These are phyloP conservation scores for Microplitis deprimator DNA, from an alignment of 2,888 invertebrate genomes.

Conservation along the genomic window DNA sequence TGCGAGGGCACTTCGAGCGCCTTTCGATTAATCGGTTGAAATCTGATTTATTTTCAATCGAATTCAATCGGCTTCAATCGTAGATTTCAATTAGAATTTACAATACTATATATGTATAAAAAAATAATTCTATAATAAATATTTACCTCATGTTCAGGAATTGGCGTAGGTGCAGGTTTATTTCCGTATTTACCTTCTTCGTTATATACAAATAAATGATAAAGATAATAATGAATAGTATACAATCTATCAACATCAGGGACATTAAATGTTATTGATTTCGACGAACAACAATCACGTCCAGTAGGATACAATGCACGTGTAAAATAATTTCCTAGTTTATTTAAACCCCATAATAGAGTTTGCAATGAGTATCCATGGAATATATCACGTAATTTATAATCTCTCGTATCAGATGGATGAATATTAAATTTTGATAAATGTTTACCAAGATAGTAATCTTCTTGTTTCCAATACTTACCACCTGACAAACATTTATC, in stretches of 20 bases:
- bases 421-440: slow-evolving; percentile 72
- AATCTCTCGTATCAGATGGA: slow-evolving; percentile 74
- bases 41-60: too few relatives aligned
- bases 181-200: slow-evolving; percentile 70
- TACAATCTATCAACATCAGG: slow-evolving; percentile 74
- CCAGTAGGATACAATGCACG: slow-evolving; percentile 72
- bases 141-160: slow-evolving; percentile 69
- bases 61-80: too few relatives aligned
- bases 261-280: slow-evolving; percentile 73
- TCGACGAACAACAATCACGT: slow-evolving; percentile 73
- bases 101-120: slow-evolving; percentile 8
- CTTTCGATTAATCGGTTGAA: too few relatives aligned
- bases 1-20: too few relatives aligned
- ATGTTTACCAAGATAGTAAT: slow-evolving; percentile 76
- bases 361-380: slow-evolving; percentile 71
- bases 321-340: slow-evolving; percentile 72
- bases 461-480: slow-evolving; percentile 75
- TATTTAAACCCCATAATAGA: slow-evolving; percentile 65
- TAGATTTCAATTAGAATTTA: too few relatives aligned
- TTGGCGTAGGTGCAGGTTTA: slow-evolving; percentile 63
- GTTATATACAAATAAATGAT: slow-evolving; percentile 72
- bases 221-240: slow-evolving; percentile 74
- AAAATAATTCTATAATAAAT: slow-evolving; percentile 20
- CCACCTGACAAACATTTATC: slow-evolving; percentile 71
- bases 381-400: slow-evolving; percentile 72